Evolutionary conservation across 2,113 vertebrate species (phyloP), one percentile per base, ranked within the genome.

Genomic region (Macroglossus sobrinus): DNA sequence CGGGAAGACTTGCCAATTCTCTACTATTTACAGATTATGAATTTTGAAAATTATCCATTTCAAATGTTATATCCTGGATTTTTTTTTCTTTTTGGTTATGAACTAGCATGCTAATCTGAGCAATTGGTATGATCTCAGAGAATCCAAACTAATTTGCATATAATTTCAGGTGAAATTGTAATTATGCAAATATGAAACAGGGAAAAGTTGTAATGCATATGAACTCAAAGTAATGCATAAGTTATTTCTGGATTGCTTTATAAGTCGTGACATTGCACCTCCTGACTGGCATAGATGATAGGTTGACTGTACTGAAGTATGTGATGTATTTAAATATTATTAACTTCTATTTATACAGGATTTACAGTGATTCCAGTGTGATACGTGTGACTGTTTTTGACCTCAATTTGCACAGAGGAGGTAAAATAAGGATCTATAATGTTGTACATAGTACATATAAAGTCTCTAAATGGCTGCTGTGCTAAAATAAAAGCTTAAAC

Each of bases 131-230:
- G 61, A 93, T 96, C 81, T 88, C 78, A 81, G 71, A 93, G 64
- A 90, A 85, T 68, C 40, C 84, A 86, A 61, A 38, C 22, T 74
- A 89, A 91, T 94, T 66, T 96, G 89, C 81, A 91, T 81, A 53
- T 57, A 95, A 85, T 80, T 95, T 97, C 93, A 93, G 74, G 35
- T 94, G 89, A 94, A 90, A 88, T 80, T 92, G 13, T 38, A 93
- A 96, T 95, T 95, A 89, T 94, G 80, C 61, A 96, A 91, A 95
- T 89, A 94, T 78, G 47, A 93, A 94, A 26, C 75, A 91, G 69
- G 38, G 64, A 74, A 95, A 95, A 92, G 14, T 94, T 76, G 18
- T 55, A 80, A 71, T 85, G 76, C 78, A 89, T 95, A 63, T 81
- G 55, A 97, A 91, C 91, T 55, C 74, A 94, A 91, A 95, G 69